Conservation (phyloP, 2,797 vertebrate species). For the Paguma larvata region DNA sequence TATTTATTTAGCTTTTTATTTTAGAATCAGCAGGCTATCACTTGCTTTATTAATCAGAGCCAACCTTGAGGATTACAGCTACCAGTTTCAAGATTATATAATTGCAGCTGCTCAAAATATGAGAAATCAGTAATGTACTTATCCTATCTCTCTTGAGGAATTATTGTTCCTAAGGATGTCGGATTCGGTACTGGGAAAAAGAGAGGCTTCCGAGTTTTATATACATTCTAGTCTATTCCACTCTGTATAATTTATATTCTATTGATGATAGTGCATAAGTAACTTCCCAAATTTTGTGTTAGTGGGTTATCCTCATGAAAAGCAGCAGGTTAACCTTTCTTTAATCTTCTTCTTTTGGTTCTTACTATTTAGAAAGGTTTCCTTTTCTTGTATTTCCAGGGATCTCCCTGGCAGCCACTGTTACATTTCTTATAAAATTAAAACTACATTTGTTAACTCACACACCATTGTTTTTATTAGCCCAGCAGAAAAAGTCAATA, state of each 20-base stretch:
- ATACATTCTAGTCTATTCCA: neutral
- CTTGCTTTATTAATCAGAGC: conserved; percentile 87
- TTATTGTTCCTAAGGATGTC: conserved; percentile 71
- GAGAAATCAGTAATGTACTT: conserved; percentile 82
- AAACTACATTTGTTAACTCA: conserved; percentile 76
- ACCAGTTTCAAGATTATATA: conserved; percentile 85
- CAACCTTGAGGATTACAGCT: conserved; percentile 85
- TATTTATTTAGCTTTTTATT: conserved; percentile 88
- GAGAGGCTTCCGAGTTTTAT: neutral
- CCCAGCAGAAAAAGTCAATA: conserved; percentile 72
- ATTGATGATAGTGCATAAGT: neutral
- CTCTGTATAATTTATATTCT: neutral
- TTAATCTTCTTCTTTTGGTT: neutral
- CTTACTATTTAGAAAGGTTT: conserved; percentile 31
- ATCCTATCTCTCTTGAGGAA: conserved; percentile 81
- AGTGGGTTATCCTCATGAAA: neutral
- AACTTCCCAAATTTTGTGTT: conserved; percentile 53
- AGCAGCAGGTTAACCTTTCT: neutral
- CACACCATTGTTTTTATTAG: conserved; percentile 66
- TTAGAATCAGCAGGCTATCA: conserved; percentile 86
- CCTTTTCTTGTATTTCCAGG: conserved; percentile 39
- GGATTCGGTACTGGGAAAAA: conserved; percentile 74
- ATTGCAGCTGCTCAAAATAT: conserved; percentile 83
- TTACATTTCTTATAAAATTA: conserved; percentile 72
- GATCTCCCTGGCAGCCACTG: neutral